A percentile compares a stretch with the other conserved stretches of the same genome.
phyloP scores from a whole-genome alignment of 2,888 invertebrate species.

The Phlogophora meticulosa region DNA sequence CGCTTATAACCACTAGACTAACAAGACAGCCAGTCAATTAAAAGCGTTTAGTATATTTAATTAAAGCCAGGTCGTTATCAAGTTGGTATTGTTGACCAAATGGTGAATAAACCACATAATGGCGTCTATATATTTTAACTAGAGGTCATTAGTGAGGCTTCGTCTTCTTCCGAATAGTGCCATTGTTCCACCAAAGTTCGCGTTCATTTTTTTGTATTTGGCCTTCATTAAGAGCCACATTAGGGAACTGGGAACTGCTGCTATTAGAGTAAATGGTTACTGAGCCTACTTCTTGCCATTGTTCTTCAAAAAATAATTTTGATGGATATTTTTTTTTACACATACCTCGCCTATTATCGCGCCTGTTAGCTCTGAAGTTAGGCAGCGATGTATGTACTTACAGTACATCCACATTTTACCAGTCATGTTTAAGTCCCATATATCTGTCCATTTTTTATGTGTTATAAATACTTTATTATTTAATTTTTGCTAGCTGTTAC shows the following conservation, averaged over 20 bases:
- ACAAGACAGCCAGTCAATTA: neutral
- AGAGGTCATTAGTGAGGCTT: constrained; percentile 64
- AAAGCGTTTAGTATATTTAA: constrained; percentile 20
- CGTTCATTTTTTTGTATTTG: constrained; percentile 61
- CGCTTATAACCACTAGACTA: too few species aligned
- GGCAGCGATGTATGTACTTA: too few species aligned
- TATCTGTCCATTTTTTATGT: too few species aligned
- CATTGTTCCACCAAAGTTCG: constrained; percentile 53
- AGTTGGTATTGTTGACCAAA: constrained; percentile 48
- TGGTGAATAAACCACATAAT: constrained; percentile 60
- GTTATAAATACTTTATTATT: too few species aligned
- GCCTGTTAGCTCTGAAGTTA: too few species aligned
- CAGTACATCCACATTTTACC: too few species aligned
- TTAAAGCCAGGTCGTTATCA: constrained; percentile 47
- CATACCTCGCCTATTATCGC: too few species aligned
- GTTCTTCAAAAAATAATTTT: neutral
- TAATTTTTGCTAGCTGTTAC: too few species aligned
- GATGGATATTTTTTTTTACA: neutral
- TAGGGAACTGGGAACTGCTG: constrained; percentile 43
- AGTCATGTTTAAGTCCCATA: too few species aligned
- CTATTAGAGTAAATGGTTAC: constrained; percentile 43
- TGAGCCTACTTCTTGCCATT: neutral
- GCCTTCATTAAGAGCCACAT: constrained; percentile 58
- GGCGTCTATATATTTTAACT: constrained; percentile 66
- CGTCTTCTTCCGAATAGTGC: constrained; percentile 57